Base-by-base conservation (phyloP, 2,797 vertebrate genomes). In the Silurus aristotelis region DNA sequence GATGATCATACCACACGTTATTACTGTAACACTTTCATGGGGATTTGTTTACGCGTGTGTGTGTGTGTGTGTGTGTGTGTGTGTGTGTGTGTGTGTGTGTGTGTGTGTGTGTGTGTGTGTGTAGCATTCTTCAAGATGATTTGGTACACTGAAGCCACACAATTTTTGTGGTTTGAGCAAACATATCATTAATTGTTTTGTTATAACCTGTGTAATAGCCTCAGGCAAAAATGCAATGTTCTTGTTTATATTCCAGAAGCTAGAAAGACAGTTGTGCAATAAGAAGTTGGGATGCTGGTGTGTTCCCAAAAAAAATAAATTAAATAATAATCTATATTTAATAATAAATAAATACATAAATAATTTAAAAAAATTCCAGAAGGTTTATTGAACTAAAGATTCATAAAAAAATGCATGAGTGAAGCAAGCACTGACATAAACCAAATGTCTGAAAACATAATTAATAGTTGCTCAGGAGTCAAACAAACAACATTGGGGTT, bases 331-430 rank as follows among this genome's bases (percentile, higher is more conserved):
- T n/a, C 31, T 63, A 46, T n/a, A 14, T n/a, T 79, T 22, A 43
- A 43, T 79, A 22, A 63, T 8, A n/a, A n/a, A 15, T 46, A 52
- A 52, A 52, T 52, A 52, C 48, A 52, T 52, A 52, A 7, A 52
- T 10, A 52, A 52, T 52, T 10, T 0, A 52, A 52, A 7, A 52
- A 52, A 58, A 79, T 58, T 64, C 61, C 46, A 27, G 56, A 38
- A 83, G 81, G 87, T 87, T 90, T 78, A 89, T 31, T 80, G 86
- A 72, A 75, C 85, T 83, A n/a, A n/a, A 60, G 17, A 31, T 27
- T 5, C 78, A 38, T 38, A 38, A 38, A 61, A 68, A 68, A 87
- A 82, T 60, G 75, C 27, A 66, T 67, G 55, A 46, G 5, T 10
- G 0, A 64, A 52, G 56, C n/a, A 48, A 80, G 56, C 4, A 22